A percentile compares a stretch with the other conserved stretches of the same genome.
phyloP scores from a whole-genome alignment of 2,113 vertebrate genomes.

The Zosterops pallidus region DNA sequence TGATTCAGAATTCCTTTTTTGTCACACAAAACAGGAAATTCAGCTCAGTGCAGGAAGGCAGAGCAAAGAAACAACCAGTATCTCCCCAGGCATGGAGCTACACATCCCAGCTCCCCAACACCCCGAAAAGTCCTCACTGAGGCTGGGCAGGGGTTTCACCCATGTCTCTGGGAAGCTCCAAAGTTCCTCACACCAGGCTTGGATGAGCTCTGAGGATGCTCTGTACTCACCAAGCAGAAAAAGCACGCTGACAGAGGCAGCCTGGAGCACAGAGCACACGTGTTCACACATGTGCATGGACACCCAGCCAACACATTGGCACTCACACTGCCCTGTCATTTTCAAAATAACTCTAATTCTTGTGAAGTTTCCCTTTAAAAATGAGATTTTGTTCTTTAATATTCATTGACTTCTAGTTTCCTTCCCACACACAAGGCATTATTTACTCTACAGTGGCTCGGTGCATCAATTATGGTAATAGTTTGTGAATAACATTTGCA shows the following conservation, averaged over 20 bases:
- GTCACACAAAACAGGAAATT: neutral
- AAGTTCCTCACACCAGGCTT: neutral
- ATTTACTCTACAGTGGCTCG: slow-evolving; percentile 76
- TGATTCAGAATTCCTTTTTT: neutral
- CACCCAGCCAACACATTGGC: neutral
- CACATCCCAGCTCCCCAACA: neutral
- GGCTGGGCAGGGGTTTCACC: neutral
- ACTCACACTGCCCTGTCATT: neutral
- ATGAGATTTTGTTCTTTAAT: slow-evolving; percentile 75
- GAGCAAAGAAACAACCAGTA: neutral
- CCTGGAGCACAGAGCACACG: fast-evolving
- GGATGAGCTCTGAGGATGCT: neutral
- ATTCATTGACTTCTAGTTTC: slow-evolving; percentile 75
- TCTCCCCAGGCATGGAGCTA: neutral
- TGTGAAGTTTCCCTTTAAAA: slow-evolving; percentile 64
- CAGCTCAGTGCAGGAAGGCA: neutral
- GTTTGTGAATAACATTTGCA: slow-evolving; percentile 76
- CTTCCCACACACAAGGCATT: slow-evolving; percentile 74
- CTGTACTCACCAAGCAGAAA: neutral
- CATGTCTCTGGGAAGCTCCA: neutral
- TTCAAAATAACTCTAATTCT: slow-evolving; percentile 47
- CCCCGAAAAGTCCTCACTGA: neutral
- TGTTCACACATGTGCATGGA: neutral
- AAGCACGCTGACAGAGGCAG: neutral
- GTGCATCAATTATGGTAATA: slow-evolving; percentile 82